Percentiles rank a stretch among this genome's conserved stretches.
Evolutionary conservation across 2,888 invertebrate genomes (phyloP).

Genomic region (Dioctria rufipes): DNA sequence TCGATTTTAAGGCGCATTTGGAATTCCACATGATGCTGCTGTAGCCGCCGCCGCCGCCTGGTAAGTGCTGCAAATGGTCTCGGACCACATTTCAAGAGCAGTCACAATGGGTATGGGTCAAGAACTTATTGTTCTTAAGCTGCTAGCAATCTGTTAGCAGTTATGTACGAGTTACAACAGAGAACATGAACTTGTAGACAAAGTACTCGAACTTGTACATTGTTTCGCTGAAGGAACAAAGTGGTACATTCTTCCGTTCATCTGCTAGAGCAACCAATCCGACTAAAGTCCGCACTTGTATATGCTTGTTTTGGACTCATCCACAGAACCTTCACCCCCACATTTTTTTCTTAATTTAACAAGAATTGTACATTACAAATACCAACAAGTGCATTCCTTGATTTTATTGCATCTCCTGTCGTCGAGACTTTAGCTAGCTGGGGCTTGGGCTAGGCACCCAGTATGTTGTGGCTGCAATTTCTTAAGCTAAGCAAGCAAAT

Average conservation of each 20-base stretch:
- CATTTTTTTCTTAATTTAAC: conserved; percentile 49
- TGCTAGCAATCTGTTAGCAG: background rate
- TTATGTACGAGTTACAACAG: background rate
- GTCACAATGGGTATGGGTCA: conserved; percentile 38
- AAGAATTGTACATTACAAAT: conserved; percentile 51
- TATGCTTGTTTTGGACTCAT: conserved; percentile 28
- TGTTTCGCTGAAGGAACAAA: conserved; percentile 33
- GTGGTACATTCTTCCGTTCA: conserved; percentile 36
- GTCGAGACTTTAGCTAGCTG: background rate
- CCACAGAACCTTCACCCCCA: conserved; percentile 33
- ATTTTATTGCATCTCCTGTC: conserved; percentile 39
- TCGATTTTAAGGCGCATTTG: conserved; percentile 28
- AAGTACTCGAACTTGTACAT: conserved; percentile 40
- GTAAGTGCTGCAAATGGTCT: background rate
- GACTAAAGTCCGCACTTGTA: conserved; percentile 19
- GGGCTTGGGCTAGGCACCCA: conserved; percentile 5
- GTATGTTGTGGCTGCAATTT: background rate
- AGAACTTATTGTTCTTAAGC: conserved; percentile 18
- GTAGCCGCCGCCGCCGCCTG: background rate
- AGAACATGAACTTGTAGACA: conserved; percentile 43
- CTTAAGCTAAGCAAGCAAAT: conserved; percentile 34
- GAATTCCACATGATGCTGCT: conserved; percentile 10
- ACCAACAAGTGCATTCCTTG: conserved; percentile 44
- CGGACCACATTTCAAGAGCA: conserved; percentile 16
- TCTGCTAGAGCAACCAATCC: background rate